These are phyloP conservation scores for Pyrocephalus nanus DNA, from an alignment of 2,797 vertebrate species.

Conservation along the genomic window DNA sequence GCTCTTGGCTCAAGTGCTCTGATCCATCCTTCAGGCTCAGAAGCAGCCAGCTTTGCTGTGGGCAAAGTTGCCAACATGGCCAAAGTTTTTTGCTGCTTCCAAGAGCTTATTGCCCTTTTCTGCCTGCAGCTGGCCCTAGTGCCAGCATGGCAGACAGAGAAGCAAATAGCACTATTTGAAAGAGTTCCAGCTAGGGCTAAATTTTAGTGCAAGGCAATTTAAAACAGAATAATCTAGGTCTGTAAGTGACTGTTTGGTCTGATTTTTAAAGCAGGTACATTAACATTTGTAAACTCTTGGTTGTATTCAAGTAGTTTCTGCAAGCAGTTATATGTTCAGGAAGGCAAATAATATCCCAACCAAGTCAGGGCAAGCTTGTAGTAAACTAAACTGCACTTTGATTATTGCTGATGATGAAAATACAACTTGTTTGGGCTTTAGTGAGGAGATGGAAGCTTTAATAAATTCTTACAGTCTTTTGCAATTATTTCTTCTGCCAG, in stretches of 20 bases:
- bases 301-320: background rate
- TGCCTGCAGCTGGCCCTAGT: background rate
- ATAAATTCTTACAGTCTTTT: conserved; percentile 11
- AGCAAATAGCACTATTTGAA: background rate
- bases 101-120: background rate
- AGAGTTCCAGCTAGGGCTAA: background rate
- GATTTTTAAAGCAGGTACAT: background rate
- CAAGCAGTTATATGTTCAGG: background rate
- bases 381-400: conserved; percentile 13
- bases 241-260: background rate
- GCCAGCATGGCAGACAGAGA: background rate
- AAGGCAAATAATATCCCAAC: background rate
- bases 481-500: background rate
- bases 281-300: background rate
- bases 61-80: accelerated
- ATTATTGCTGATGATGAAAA: conserved; percentile 6
- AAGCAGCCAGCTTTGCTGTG: accelerated
- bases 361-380: background rate
- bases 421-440: background rate
- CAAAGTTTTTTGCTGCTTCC: background rate
- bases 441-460: conserved; percentile 4
- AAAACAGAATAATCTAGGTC: background rate
- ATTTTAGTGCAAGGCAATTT: background rate
- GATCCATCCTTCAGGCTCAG: background rate
- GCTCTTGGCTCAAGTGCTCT: background rate